Evolutionary conservation across 2,113 vertebrate genomes (phyloP).

Genomic region (Perca fluviatilis): DNA sequence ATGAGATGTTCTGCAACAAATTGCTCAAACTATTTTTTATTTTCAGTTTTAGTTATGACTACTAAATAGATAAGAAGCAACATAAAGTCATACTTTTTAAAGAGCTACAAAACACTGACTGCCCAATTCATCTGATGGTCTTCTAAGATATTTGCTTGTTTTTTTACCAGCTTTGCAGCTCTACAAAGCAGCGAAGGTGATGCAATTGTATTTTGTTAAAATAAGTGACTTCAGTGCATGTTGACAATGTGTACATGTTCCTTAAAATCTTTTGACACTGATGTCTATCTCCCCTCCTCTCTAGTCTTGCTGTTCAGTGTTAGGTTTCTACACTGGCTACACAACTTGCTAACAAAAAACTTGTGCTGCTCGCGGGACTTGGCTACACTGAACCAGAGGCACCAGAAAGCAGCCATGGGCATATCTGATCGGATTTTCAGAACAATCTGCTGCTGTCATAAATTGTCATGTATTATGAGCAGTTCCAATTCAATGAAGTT

Average conservation of each 20-base stretch:
- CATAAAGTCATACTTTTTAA: background rate
- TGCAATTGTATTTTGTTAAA: too few species aligned
- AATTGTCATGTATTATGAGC: background rate
- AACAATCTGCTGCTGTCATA: background rate
- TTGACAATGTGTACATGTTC: too few species aligned
- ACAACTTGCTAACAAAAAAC: background rate
- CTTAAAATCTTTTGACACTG: background rate
- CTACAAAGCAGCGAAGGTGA: too few species aligned
- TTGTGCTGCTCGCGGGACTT: background rate
- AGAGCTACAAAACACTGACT: background rate
- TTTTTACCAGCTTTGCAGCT: too few species aligned
- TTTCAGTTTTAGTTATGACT: background rate
- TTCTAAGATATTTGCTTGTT: background rate
- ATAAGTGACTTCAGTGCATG: too few species aligned
- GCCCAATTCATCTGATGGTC: background rate
- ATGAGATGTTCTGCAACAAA: background rate
- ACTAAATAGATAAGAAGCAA: background rate
- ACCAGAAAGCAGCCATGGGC: background rate
- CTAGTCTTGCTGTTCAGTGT: background rate
- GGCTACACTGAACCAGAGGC: background rate
- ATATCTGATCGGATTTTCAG: background rate
- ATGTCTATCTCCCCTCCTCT: background rate
- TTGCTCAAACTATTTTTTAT: background rate
- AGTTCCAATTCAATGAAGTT: slow-evolving; percentile 4
- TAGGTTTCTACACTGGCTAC: slow-evolving; percentile 9